phyloP scores from a whole-genome alignment of 2,888 invertebrate genomes.

The Eupelmus urozonus region DNA sequence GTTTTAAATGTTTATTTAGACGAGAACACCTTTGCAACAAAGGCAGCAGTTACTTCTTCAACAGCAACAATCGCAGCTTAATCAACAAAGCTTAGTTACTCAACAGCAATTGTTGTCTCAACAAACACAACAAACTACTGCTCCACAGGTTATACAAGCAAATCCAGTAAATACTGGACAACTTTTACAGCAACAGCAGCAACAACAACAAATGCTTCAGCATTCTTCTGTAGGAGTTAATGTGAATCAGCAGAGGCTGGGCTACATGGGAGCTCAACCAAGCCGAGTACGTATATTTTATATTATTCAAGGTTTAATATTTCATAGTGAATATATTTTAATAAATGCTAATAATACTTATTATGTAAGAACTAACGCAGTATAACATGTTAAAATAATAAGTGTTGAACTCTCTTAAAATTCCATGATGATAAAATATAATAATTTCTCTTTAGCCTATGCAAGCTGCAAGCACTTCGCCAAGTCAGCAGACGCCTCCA shows the following conservation, averaged over 20 bases:
- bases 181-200: constrained; percentile 50
- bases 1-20: constrained; percentile 26
- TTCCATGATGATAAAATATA: not conserved
- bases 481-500: constrained; percentile 65
- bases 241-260: constrained; percentile 72
- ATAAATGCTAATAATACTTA: not conserved
- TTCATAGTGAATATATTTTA: no score
- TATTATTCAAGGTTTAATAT: no score
- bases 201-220: constrained; percentile 63
- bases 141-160: constrained; percentile 44
- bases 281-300: constrained; percentile 38
- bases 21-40: constrained; percentile 61
- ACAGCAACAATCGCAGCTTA: constrained; percentile 65
- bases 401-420: not conserved
- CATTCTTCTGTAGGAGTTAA: constrained; percentile 64
- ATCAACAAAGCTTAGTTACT: constrained; percentile 59
- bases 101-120: constrained; percentile 57
- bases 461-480: constrained; percentile 30
- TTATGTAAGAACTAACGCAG: not conserved
- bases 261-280: constrained; percentile 71
- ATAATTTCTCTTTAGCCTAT: constrained; percentile 25
- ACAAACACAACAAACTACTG: constrained; percentile 52
- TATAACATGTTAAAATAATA: not conserved
- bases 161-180: constrained; percentile 35
- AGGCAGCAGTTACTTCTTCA: constrained; percentile 67